These are phyloP conservation scores for Aricia agestis DNA, from an alignment of 1,140 invertebrate genomes.

Conservation along the genomic window DNA sequence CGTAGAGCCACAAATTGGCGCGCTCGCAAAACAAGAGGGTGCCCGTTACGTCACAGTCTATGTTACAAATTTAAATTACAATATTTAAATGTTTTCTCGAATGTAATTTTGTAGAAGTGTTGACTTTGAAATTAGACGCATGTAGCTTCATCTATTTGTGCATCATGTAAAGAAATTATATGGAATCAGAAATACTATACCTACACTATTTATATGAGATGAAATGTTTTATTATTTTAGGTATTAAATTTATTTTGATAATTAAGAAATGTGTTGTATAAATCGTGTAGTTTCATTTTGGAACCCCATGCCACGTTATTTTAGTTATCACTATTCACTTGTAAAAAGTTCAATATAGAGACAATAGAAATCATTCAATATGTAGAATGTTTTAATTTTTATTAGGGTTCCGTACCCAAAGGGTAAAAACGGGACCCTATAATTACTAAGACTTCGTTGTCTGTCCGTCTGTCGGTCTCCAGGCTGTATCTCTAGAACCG, in stretches of 20 bases:
- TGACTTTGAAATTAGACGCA: conserved; percentile 25
- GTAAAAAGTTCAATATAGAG: no score
- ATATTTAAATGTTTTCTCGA: conserved; percentile 15
- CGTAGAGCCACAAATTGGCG: background rate
- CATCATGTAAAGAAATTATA: conserved; percentile 23
- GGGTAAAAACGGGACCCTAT: no score
- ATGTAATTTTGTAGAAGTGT: conserved; percentile 26
- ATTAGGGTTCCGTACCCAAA: no score
- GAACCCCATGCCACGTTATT: no score
- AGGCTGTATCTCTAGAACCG: no score
- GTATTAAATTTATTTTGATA: conserved; percentile 48
- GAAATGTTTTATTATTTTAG: conserved; percentile 45
- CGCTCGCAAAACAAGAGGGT: background rate
- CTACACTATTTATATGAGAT: conserved; percentile 39
- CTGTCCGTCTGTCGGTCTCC: no score
- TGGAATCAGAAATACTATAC: conserved; percentile 27
- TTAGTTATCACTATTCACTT: no score
- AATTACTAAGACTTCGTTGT: no score
- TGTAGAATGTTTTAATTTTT: no score
- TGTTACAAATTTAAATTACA: conserved; percentile 9
- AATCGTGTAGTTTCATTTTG: background rate
- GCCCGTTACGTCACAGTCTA: background rate
- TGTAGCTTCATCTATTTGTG: conserved; percentile 22
- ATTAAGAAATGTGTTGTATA: conserved; percentile 6
- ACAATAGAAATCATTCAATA: no score